Evolutionary conservation across 2,888 invertebrate species (phyloP), one percentile per base, ranked within the genome.

Genomic region (Leptopilina drosophilae): DNA sequence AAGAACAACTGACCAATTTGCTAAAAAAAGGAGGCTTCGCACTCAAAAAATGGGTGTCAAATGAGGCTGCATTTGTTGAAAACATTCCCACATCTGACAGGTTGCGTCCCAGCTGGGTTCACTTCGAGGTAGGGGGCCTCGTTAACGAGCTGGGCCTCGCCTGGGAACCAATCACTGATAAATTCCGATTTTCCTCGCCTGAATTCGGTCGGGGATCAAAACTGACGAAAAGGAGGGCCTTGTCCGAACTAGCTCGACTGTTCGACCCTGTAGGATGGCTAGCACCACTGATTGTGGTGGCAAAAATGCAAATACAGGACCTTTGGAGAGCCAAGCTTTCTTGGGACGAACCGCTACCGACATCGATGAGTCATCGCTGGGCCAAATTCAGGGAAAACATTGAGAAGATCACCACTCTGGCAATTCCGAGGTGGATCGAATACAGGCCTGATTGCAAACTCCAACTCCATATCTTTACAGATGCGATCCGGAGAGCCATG

Each of bases 181-280:
- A 20, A 12, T 64, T 78, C 14, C 9, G 64, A 9, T 14, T 77
- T 3, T 53, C 26, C 0, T 6, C 33, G 7, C 66, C 77, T 26
- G 6, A 5, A 1, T 4, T n/a, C 9, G 33, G 14, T 8, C 15
- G 12, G 5, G 64, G 14, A n/a, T 5, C 1, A 15, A n/a, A 59
- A 6, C 11, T 49, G 8, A 78, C 64, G 3, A 78, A 78, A n/a
- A 46, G 75, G 0, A 42, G 2, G 2, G 42, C 67, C 20, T n/a
- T 78, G 26, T n/a, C 73, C 2, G 77, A 53, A 5, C 53, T 77
- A 2, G 46, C 77, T 8, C 2, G 26, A 1, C 6, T 79, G 15
- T 76, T 79, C 40, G 69, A 76, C 33, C 79, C 79, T 0, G 69
- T 67, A 9, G 69, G 79, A 5, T 76, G 78, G 78, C 15, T 75